A percentile compares a stretch with the other conserved stretches of the same genome.
Conservation (phyloP, 2,888 invertebrate species). For the Ectemnius continuus region DNA sequence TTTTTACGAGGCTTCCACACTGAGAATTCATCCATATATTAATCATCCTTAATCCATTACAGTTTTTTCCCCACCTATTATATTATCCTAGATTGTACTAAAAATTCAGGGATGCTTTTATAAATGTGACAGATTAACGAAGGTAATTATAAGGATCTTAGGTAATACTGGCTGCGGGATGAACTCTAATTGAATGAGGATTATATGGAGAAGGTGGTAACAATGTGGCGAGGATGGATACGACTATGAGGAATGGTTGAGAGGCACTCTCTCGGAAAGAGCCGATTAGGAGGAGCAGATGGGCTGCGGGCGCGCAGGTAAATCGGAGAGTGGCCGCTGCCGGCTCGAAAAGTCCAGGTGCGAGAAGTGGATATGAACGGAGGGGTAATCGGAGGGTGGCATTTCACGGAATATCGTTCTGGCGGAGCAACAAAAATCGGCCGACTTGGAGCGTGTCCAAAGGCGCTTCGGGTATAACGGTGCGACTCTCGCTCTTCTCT, state of each 20-base stretch:
- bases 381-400: not conserved
- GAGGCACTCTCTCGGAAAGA: conserved; percentile 5
- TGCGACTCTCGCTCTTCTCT: not conserved
- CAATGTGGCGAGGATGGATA: not conserved
- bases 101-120: too few relatives aligned
- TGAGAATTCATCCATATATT: too few relatives aligned
- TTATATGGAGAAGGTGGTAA: not conserved
- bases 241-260: not conserved
- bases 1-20: too few relatives aligned
- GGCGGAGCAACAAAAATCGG: conserved; percentile 21
- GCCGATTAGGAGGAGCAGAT: conserved; percentile 35
- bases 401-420: conserved; percentile 15
- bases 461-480: conserved; percentile 22
- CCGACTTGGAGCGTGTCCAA: conserved; percentile 48
- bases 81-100: too few relatives aligned
- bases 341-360: conserved; percentile 23
- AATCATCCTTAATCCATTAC: too few relatives aligned
- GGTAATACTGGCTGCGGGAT: too few relatives aligned
- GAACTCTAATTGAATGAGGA: too few relatives aligned
- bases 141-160: too few relatives aligned
- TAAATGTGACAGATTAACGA: too few relatives aligned
- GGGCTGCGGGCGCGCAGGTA: conserved; percentile 40
- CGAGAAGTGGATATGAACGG: not conserved
- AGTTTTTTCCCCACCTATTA: too few relatives aligned
- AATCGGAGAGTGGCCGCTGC: conserved; percentile 4